Evolutionary conservation across 2,797 vertebrate species (phyloP).

Genomic region (Ambastaia sidthimunki): DNA sequence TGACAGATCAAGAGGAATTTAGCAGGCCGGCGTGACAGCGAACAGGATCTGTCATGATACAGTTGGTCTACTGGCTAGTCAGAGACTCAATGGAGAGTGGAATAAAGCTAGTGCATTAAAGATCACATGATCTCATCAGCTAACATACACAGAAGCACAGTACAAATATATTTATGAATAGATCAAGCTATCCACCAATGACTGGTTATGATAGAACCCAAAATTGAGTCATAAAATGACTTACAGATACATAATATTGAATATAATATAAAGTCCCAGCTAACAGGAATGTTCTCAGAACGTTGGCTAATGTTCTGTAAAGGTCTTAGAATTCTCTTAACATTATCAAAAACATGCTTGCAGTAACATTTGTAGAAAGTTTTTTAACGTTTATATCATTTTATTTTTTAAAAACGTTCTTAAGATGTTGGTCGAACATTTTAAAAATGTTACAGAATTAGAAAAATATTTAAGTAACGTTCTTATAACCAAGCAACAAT

Average conservation of each 20-base stretch:
- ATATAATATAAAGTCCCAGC: no score
- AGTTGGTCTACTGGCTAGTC: conserved; percentile 26
- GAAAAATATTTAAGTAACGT: no score
- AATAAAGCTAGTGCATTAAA: neutral
- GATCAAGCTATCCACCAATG: neutral
- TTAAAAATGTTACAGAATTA: no score
- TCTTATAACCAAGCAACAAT: no score
- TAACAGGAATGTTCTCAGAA: no score
- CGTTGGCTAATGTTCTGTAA: no score
- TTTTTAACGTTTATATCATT: no score
- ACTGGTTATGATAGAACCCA: neutral
- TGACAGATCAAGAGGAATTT: conserved; percentile 18
- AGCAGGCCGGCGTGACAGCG: conserved; percentile 8
- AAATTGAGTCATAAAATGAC: neutral
- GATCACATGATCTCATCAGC: neutral
- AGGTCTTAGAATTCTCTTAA: no score
- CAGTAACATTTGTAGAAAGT: no score
- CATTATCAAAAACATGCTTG: no score
- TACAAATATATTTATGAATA: neutral
- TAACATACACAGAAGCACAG: neutral
- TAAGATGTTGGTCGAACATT: no score
- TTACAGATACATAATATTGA: neutral
- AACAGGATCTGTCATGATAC: conserved; percentile 24
- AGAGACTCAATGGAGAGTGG: neutral
- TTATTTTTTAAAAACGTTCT: no score